Conservation (phyloP, 2,888 invertebrate species). For the Uropetala carovei region DNA sequence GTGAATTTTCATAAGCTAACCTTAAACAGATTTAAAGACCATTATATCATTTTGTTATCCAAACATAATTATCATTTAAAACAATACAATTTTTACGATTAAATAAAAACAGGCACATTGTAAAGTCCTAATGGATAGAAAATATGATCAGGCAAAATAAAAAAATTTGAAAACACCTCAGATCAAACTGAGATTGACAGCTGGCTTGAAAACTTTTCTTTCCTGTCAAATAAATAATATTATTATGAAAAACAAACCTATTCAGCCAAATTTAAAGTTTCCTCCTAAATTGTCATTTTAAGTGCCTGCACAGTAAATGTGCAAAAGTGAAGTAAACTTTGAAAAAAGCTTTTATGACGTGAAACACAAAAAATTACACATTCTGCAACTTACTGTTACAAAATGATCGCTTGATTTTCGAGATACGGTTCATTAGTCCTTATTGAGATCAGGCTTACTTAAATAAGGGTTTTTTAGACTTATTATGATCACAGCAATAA, state of each 20-base stretch:
- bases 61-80: not conserved
- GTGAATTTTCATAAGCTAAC: not conserved
- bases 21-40: not conserved
- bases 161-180: not conserved
- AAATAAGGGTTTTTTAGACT: conserved; percentile 26
- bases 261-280: no score
- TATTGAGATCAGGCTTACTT: conserved; percentile 46
- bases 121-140: not conserved
- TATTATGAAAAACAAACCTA: no score
- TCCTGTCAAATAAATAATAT: no score
- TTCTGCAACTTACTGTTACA: not conserved
- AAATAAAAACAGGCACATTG: not conserved
- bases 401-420: not conserved
- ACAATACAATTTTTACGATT: not conserved
- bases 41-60: not conserved
- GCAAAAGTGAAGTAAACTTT: not conserved
- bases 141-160: not conserved
- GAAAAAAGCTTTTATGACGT: not conserved
- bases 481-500: conserved; percentile 41
- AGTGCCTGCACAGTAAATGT: not conserved
- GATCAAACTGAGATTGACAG: no score
- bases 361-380: no score
- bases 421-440: not conserved
- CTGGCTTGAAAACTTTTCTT: no score
- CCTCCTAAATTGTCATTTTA: not conserved